A percentile compares a stretch with the other conserved stretches of the same genome.
Evolutionary conservation across 2,113 vertebrate genomes (phyloP).

Genomic region (Gallinago jamesoni): DNA sequence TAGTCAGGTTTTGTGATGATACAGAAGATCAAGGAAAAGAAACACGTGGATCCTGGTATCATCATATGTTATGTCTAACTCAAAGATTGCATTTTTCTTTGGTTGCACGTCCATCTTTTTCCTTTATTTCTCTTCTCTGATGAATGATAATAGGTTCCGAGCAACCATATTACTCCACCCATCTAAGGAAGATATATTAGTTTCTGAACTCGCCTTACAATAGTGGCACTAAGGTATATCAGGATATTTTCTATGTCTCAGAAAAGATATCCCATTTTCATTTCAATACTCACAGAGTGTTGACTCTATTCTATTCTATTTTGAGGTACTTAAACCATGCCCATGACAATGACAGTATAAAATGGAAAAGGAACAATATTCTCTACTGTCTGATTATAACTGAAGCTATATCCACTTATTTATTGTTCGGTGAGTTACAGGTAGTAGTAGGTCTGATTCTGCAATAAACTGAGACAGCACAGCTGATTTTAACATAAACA

Average conservation of each 20-base stretch:
- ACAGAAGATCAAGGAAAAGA: background rate
- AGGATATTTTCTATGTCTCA: background rate
- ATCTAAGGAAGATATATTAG: background rate
- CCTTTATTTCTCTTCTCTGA: background rate
- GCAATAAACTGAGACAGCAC: background rate
- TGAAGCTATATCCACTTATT: background rate
- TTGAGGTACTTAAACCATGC: rapidly evolving
- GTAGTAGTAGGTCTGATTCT: background rate
- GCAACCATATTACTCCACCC: background rate
- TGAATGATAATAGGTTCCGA: background rate
- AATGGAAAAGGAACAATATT: background rate
- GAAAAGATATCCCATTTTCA: background rate
- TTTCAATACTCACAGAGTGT: background rate
- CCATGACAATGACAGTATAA: background rate
- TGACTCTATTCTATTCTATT: background rate
- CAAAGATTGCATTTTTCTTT: background rate
- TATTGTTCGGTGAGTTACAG: background rate
- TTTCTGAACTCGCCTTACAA: background rate
- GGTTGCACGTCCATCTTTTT: background rate
- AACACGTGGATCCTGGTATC: background rate
- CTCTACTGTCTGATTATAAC: background rate
- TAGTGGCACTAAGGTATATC: background rate
- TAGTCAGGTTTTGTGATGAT: background rate
- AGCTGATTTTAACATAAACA: background rate
- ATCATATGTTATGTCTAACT: background rate